A percentile compares a stretch with the other conserved stretches of the same genome.
Conservation (phyloP, 2,888 invertebrate species). For the Mythimna albipuncta region DNA sequence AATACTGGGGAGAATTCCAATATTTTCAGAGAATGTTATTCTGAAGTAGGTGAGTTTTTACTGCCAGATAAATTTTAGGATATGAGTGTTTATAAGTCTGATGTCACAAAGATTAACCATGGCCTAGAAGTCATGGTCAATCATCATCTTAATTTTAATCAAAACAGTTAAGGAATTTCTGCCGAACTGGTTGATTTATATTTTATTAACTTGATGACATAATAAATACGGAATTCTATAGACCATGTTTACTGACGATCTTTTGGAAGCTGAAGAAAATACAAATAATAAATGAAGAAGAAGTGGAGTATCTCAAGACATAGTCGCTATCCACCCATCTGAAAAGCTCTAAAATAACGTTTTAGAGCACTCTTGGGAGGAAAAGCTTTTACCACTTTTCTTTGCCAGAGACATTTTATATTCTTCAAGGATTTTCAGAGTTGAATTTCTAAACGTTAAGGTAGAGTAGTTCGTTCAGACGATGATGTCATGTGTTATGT, state of each 20-base stretch:
- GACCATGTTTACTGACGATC: not conserved
- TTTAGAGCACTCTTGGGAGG: conserved; percentile 25
- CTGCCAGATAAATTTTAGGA: conserved; percentile 3
- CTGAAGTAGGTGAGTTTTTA: not conserved
- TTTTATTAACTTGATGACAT: conserved; percentile 16
- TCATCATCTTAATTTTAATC: conserved; percentile 43
- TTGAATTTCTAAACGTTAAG: conserved; percentile 31
- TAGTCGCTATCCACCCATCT: conserved; percentile 7
- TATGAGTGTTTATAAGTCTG: conserved; percentile 2
- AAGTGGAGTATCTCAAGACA: conserved; percentile 11
- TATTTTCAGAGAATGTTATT: not conserved
- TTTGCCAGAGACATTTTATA: conserved; percentile 30
- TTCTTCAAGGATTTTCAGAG: conserved; percentile 27
- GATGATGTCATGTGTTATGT: conserved; percentile 62
- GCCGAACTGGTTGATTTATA: conserved; percentile 36
- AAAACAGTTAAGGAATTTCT: conserved; percentile 35
- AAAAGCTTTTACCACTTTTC: conserved; percentile 48
- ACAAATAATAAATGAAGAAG: conserved; percentile 6
- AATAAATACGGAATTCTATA: not conserved
- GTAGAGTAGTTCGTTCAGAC: conserved; percentile 24
- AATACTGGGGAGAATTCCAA: not conserved
- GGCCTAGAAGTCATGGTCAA: conserved; percentile 48
- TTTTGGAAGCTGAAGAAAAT: not conserved
- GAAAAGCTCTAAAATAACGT: conserved; percentile 34
- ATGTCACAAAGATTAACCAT: conserved; percentile 44